Percentiles rank a stretch among this genome's conserved stretches.
Conservation (phyloP, 2,888 invertebrate species). For the Xanthorhoe spadicearia region DNA sequence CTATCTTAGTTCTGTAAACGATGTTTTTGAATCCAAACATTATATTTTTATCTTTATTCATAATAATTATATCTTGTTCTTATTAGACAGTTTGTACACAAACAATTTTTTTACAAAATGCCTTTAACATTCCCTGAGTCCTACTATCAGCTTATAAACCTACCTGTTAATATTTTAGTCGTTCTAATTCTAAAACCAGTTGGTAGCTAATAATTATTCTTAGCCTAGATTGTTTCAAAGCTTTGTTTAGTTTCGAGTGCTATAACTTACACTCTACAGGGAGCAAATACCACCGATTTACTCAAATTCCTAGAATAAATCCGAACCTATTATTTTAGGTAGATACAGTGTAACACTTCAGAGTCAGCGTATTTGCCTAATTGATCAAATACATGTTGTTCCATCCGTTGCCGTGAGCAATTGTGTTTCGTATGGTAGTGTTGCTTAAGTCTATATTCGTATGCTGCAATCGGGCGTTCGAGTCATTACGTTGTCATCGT, state of each 20-base stretch:
- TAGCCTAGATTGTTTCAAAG: conserved; percentile 18
- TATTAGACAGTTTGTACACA: too few species aligned
- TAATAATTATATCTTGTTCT: too few species aligned
- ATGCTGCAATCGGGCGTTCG: conserved; percentile 65
- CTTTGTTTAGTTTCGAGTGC: conserved; percentile 28
- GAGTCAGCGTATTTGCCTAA: conserved; percentile 84
- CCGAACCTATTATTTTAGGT: conserved; percentile 66
- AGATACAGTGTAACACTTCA: conserved; percentile 72
- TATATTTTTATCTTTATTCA: too few species aligned
- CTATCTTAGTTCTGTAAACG: conserved; percentile 2
- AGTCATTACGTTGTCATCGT: conserved; percentile 84
- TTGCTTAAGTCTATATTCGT: conserved; percentile 63
- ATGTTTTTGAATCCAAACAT: background rate
- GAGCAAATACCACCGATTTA: conserved; percentile 32
- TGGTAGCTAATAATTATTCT: background rate
- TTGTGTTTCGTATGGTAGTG: conserved; percentile 52
- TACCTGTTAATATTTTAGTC: too few species aligned
- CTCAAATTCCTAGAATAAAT: conserved; percentile 57
- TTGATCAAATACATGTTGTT: conserved; percentile 84
- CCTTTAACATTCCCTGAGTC: too few species aligned
- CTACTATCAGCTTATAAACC: too few species aligned
- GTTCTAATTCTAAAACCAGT: background rate
- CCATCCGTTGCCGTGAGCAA: conserved; percentile 50
- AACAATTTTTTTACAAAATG: too few species aligned
- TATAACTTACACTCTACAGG: conserved; percentile 20